A percentile compares a stretch with the other conserved stretches of the same genome.
These are phyloP conservation scores for Nemopilema nomurai DNA, from an alignment of 30 jellyfish, hydroid and myxozoan species.

Conservation along the genomic window DNA sequence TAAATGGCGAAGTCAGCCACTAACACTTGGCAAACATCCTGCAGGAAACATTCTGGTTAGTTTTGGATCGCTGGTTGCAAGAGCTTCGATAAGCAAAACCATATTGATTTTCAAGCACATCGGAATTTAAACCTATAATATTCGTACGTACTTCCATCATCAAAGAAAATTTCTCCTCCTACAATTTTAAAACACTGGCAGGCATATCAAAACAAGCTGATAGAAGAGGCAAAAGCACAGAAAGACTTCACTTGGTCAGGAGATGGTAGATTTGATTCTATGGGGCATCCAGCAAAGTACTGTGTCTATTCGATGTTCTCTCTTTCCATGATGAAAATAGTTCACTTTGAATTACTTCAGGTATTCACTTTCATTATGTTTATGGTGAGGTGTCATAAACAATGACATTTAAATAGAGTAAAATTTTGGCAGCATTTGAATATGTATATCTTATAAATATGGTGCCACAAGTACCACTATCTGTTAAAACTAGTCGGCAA, in stretches of 20 bases:
- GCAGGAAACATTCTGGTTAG: constrained; percentile 14
- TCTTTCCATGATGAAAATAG: constrained; percentile 10
- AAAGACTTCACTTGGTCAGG: constrained; percentile 12
- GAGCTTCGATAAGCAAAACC: not conserved
- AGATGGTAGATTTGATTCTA: constrained; percentile 54
- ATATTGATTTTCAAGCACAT: constrained; percentile 20
- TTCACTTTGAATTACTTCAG: constrained; percentile 35
- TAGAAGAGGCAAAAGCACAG: not conserved
- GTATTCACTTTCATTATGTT: not conserved
- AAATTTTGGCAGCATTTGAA: not conserved
- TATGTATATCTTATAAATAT: not conserved
- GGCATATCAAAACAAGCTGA: not conserved
- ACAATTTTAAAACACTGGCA: constrained; percentile 19
- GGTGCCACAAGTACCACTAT: not conserved
- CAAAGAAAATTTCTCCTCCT: constrained; percentile 29
- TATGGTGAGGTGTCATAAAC: not conserved
- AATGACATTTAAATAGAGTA: not conserved
- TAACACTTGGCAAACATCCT: not conserved
- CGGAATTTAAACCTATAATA: constrained; percentile 1
- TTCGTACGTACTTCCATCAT: constrained; percentile 23
- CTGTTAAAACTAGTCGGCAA: not conserved
- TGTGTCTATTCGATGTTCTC: constrained; percentile 23
- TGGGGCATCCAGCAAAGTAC: constrained; percentile 48
- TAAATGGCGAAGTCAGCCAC: constrained; percentile 27
- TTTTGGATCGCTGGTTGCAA: constrained; percentile 7